These are phyloP conservation scores for Loriculus beryllinus DNA, from an alignment of 2,797 vertebrate genomes.

Conservation along the genomic window DNA sequence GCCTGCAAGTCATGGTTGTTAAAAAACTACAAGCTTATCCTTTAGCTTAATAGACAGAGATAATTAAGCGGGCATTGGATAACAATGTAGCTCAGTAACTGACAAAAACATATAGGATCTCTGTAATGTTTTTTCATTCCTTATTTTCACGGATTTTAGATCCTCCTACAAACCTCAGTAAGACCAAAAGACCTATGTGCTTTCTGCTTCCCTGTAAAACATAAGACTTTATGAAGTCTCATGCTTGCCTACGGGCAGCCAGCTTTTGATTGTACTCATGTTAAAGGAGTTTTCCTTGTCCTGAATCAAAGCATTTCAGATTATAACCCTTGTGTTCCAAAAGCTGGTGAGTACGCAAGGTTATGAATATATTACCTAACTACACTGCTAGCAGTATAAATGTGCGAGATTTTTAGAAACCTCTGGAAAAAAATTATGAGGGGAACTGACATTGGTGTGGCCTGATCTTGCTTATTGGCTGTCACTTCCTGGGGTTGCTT, in stretches of 20 bases:
- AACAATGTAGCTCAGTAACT: neutral
- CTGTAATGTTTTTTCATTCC: neutral
- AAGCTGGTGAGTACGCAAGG: neutral
- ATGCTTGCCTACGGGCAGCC: neutral
- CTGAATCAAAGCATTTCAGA: neutral
- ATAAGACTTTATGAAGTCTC: neutral
- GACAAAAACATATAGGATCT: neutral
- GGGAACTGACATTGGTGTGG: neutral
- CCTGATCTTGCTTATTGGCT: neutral
- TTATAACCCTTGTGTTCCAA: neutral
- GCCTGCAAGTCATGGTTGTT: neutral
- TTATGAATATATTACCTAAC: neutral
- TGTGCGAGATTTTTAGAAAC: neutral
- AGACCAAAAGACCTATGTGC: neutral
- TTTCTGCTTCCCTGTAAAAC: neutral
- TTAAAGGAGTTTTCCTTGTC: neutral
- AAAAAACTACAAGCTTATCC: neutral
- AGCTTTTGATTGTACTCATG: neutral
- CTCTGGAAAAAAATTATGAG: neutral
- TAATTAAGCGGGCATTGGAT: neutral
- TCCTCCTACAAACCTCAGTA: neutral
- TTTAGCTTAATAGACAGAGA: neutral
- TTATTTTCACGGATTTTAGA: neutral
- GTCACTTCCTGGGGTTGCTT: neutral
- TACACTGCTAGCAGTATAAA: neutral